Percentiles rank a stretch among this genome's conserved stretches.
Evolutionary conservation across 2,113 vertebrate species (phyloP).

Genomic region (Rhea americana): DNA sequence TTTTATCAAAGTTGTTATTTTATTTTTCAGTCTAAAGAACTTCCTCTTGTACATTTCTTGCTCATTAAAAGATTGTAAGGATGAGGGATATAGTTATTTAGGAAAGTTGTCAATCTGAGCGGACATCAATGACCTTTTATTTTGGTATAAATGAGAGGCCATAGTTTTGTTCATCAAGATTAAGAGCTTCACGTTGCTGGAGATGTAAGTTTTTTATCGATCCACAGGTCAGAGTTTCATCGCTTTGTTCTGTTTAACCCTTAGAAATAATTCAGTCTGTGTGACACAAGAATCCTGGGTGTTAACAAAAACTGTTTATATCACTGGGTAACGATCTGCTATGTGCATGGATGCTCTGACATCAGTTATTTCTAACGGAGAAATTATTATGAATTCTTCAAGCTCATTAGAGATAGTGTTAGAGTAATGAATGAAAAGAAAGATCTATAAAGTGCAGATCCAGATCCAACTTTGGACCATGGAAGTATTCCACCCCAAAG

Average conservation of each 20-base stretch:
- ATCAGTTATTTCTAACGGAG: background rate
- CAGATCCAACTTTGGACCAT: background rate
- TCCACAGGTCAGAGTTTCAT: conserved; percentile 56
- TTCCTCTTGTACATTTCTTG: conserved; percentile 43
- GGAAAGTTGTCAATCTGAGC: conserved; percentile 62
- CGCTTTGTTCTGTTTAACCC: conserved; percentile 60
- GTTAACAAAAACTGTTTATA: conserved; percentile 36
- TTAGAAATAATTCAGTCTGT: conserved; percentile 51
- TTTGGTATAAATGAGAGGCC: conserved; percentile 66
- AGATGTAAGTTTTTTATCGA: conserved; percentile 59
- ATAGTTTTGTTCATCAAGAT: conserved; percentile 60
- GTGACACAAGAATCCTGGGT: background rate
- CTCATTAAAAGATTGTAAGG: conserved; percentile 57
- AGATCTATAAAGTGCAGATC: background rate
- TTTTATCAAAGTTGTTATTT: conserved; percentile 29
- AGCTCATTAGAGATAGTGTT: background rate
- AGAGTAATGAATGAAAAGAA: background rate
- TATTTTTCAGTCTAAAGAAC: conserved; percentile 21
- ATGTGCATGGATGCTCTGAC: background rate
- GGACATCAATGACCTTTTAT: conserved; percentile 66
- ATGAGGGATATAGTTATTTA: conserved; percentile 49
- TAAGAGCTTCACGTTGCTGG: conserved; percentile 40
- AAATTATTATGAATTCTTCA: conserved; percentile 1
- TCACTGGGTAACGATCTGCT: conserved; percentile 23
- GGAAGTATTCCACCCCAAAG: background rate